Evolutionary conservation across 2,888 invertebrate species (phyloP).

Genomic region (Liopterus haemorrhoidalis): DNA sequence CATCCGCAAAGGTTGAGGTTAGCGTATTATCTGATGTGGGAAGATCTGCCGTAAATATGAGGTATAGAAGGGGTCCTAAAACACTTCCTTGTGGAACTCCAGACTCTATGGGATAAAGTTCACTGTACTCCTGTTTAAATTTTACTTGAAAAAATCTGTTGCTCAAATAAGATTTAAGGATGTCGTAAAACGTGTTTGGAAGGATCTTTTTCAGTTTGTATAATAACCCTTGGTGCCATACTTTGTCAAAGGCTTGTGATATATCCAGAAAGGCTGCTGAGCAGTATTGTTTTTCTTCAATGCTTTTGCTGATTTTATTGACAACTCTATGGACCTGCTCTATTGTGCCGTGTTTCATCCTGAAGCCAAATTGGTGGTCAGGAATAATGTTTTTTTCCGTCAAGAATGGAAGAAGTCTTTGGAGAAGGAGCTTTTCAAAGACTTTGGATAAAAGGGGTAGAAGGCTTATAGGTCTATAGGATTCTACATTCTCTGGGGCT

Average conservation of each 20-base stretch:
- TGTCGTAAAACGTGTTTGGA: slow-evolving; percentile 19
- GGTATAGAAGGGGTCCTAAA: slow-evolving; percentile 28
- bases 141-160: slow-evolving; percentile 17
- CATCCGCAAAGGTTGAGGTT: slow-evolving; percentile 29
- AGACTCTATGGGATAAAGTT: slow-evolving; percentile 22
- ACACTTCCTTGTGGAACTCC: slow-evolving; percentile 31
- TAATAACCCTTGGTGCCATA: slow-evolving; percentile 29
- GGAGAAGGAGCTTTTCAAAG: slow-evolving; percentile 8
- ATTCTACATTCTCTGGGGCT: slow-evolving; percentile 1
- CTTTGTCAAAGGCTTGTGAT: slow-evolving; percentile 34
- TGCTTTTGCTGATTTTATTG: slow-evolving; percentile 17
- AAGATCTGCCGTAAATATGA: slow-evolving; percentile 28
- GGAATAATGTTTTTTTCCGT: slow-evolving; percentile 14
- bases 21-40: slow-evolving; percentile 24
- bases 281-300: slow-evolving; percentile 29
- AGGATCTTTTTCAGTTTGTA: slow-evolving; percentile 25
- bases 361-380: slow-evolving; percentile 21
- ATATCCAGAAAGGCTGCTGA: slow-evolving; percentile 30
- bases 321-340: slow-evolving; percentile 29
- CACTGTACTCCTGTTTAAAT: slow-evolving; percentile 8
- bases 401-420: slow-evolving; percentile 5
- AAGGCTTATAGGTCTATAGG: slow-evolving; percentile 8
- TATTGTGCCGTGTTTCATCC: slow-evolving; percentile 22
- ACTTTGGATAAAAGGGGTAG: slow-evolving; percentile 14
- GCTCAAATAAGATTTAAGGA: slow-evolving; percentile 26